These are phyloP conservation scores for Irena cyanogastra DNA, from an alignment of 2,113 vertebrate genomes.

Conservation along the genomic window DNA sequence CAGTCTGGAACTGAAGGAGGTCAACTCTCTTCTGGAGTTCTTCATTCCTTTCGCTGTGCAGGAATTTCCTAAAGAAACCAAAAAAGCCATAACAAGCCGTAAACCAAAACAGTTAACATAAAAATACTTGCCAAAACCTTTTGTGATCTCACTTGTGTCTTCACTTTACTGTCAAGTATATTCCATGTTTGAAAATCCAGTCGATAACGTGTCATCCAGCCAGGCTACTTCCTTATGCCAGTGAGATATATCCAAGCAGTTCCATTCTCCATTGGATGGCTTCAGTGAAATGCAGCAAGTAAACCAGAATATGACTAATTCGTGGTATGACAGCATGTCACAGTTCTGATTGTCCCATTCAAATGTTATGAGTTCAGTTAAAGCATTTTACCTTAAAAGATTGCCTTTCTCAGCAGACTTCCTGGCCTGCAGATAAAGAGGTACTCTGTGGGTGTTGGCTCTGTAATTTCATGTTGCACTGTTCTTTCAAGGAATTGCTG, in stretches of 20 bases:
- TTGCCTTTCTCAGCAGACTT: neutral
- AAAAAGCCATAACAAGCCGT: slow-evolving; percentile 63
- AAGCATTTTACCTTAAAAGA: neutral
- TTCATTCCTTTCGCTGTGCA: slow-evolving; percentile 84
- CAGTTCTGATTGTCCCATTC: neutral
- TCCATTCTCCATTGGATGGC: neutral
- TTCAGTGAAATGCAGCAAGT: neutral
- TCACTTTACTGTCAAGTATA: neutral
- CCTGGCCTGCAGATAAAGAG: neutral
- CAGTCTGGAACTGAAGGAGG: slow-evolving; percentile 81
- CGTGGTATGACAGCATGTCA: neutral
- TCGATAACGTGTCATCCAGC: neutral
- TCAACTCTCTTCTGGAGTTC: slow-evolving; percentile 79
- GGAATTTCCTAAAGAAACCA: slow-evolving; percentile 69
- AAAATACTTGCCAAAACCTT: slow-evolving; percentile 26
- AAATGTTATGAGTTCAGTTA: neutral
- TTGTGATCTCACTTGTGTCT: neutral
- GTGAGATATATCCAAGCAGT: neutral
- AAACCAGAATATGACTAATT: neutral
- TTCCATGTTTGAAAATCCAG: neutral
- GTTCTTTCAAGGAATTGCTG: neutral
- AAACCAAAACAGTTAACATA: slow-evolving; percentile 62
- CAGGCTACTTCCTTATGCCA: neutral
- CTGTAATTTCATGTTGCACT: neutral
- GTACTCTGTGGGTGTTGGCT: neutral